These are phyloP conservation scores for Drosophila sturtevanti DNA, from an alignment of 1,140 invertebrate genomes.

Conservation along the genomic window DNA sequence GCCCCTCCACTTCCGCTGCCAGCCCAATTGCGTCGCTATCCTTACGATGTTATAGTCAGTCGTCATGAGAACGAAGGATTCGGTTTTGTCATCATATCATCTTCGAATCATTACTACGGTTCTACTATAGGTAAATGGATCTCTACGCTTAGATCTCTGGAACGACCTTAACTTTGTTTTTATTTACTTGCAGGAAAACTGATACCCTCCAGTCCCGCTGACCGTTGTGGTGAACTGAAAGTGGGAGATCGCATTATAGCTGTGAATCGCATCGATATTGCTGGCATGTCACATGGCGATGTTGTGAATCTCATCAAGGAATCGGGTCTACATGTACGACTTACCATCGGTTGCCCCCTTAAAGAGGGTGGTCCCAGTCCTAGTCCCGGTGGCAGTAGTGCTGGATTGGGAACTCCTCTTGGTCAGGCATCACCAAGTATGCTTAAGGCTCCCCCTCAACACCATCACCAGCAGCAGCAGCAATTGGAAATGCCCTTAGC, in stretches of 20 bases:
- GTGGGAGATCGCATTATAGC: slow-evolving; percentile 98
- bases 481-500: slow-evolving; percentile 63
- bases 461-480: slow-evolving; percentile 39
- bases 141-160: background rate
- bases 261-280: slow-evolving; percentile 96
- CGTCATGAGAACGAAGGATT: slow-evolving; percentile 97
- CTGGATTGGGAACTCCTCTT: slow-evolving; percentile 50
- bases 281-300: slow-evolving; percentile 96
- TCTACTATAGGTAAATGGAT: slow-evolving; percentile 92
- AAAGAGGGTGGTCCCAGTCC: slow-evolving; percentile 84
- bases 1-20: slow-evolving; percentile 49
- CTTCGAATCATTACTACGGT: slow-evolving; percentile 89
- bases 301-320: slow-evolving; percentile 98
- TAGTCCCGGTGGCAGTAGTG: slow-evolving; percentile 60
- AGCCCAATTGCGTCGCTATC: slow-evolving; percentile 83
- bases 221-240: slow-evolving; percentile 93
- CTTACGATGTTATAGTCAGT: slow-evolving; percentile 94
- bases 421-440: slow-evolving; percentile 58
- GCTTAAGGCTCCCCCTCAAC: slow-evolving; percentile 39
- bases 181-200: slow-evolving; percentile 88
- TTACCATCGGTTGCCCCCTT: slow-evolving; percentile 91
- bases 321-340: slow-evolving; percentile 94
- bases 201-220: slow-evolving; percentile 97
- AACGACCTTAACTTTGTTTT: background rate
- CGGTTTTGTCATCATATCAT: slow-evolving; percentile 99